Conservation (phyloP, 1,140 invertebrate species). For the Chelonus insularis region DNA sequence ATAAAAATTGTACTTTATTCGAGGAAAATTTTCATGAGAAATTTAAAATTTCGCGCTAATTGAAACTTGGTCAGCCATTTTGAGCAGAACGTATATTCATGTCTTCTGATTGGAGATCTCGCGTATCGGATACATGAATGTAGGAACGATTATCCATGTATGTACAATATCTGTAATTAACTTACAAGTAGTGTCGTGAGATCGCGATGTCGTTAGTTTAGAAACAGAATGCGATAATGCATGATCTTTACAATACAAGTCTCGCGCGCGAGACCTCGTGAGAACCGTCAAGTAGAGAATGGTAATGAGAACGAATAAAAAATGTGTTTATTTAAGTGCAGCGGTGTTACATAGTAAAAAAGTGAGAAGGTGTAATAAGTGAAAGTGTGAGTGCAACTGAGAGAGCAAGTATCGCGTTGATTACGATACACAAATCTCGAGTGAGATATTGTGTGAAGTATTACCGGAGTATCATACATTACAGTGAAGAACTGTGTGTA, state of each 20-base stretch:
- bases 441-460: background rate
- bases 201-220: constrained; percentile 24
- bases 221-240: constrained; percentile 45
- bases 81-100: too few relatives aligned
- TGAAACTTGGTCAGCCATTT: too few relatives aligned
- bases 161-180: background rate
- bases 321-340: constrained; percentile 16
- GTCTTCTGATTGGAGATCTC: too few relatives aligned
- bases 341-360: constrained; percentile 20
- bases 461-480: background rate
- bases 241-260: constrained; percentile 35
- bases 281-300: constrained; percentile 13
- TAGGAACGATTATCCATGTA: too few relatives aligned
- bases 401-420: background rate
- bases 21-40: too few relatives aligned
- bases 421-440: background rate
- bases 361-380: background rate
- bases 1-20: too few relatives aligned
- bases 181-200: constrained; percentile 1
- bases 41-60: too few relatives aligned
- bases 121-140: background rate
- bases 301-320: constrained; percentile 1
- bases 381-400: background rate
- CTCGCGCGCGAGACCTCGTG: constrained; percentile 39
- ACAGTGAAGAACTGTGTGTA: background rate